These are phyloP conservation scores for Cyprinodon diabolis DNA, from an alignment of 2,797 vertebrate species.

Conservation along the genomic window DNA sequence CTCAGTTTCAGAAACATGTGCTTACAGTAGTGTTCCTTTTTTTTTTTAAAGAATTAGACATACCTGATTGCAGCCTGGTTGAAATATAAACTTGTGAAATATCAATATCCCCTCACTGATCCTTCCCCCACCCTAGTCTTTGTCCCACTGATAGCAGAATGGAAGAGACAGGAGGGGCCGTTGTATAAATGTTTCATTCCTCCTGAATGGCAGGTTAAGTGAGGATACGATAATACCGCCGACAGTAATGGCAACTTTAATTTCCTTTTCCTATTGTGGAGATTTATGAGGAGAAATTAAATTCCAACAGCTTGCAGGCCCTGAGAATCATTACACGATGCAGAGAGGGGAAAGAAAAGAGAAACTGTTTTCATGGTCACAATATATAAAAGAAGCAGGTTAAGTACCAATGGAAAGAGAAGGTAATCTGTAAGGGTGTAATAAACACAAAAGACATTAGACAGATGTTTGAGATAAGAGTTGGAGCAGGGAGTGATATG, in stretches of 20 bases:
- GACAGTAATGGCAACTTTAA: slow-evolving; percentile 86
- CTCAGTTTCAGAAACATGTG: neutral
- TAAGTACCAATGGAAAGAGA: slow-evolving; percentile 60
- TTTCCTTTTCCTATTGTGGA: slow-evolving; percentile 84
- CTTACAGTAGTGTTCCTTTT: neutral
- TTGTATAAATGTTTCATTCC: slow-evolving; percentile 81
- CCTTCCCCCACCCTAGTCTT: neutral
- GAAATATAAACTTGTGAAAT: slow-evolving; percentile 40
- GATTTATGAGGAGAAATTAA: slow-evolving; percentile 85
- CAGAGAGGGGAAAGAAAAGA: slow-evolving; percentile 47
- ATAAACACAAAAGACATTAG: slow-evolving; percentile 67
- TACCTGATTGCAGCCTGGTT: neutral
- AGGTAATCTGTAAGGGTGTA: slow-evolving; percentile 52
- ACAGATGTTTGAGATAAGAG: slow-evolving; percentile 57
- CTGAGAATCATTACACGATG: slow-evolving; percentile 72
- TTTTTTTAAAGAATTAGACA: neutral
- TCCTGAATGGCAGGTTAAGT: slow-evolving; percentile 85
- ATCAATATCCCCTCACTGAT: slow-evolving; percentile 33
- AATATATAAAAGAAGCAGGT: slow-evolving; percentile 69
- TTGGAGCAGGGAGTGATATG: slow-evolving; percentile 38
- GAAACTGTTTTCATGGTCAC: slow-evolving; percentile 69
- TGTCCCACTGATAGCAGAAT: slow-evolving; percentile 18
- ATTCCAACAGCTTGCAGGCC: slow-evolving; percentile 78
- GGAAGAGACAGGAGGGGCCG: slow-evolving; percentile 41
- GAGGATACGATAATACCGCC: slow-evolving; percentile 81